These are phyloP conservation scores for Vesta saturnalis DNA, from an alignment of 2,888 invertebrate species.

Conservation along the genomic window DNA sequence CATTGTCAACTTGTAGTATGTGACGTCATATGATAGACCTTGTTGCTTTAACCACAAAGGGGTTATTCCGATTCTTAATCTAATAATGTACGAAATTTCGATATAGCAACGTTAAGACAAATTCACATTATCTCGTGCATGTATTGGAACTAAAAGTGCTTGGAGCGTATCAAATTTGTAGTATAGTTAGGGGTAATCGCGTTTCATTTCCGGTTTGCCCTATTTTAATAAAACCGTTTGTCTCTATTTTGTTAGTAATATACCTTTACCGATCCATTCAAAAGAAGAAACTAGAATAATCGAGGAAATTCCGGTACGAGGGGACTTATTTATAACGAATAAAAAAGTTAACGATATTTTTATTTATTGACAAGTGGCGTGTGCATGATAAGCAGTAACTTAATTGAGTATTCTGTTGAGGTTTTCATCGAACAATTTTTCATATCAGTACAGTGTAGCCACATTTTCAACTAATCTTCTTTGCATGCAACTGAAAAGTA, in stretches of 20 bases:
- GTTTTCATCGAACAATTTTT: constrained; percentile 1
- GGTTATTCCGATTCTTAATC: constrained; percentile 39
- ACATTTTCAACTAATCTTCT: background rate
- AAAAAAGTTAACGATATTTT: background rate
- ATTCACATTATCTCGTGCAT: too few relatives aligned
- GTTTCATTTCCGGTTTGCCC: background rate
- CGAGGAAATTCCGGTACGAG: too few relatives aligned
- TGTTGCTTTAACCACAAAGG: constrained; percentile 45
- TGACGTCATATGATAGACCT: constrained; percentile 47
- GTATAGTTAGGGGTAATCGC: background rate
- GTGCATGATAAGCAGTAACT: background rate
- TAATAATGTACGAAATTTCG: constrained; percentile 20
- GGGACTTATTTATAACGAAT: background rate
- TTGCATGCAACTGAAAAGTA: too few relatives aligned
- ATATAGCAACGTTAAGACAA: background rate
- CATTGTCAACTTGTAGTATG: constrained; percentile 45
- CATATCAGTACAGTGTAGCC: background rate
- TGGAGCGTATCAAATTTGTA: background rate
- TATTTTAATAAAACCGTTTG: background rate
- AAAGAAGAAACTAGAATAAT: background rate
- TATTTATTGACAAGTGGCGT: constrained; percentile 1
- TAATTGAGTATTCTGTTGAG: constrained; percentile 1
- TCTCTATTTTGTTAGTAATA: background rate
- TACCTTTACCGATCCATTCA: background rate
- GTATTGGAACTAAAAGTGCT: background rate